Conservation (phyloP, 2,113 vertebrate genomes). For the Etheostoma cragini region DNA sequence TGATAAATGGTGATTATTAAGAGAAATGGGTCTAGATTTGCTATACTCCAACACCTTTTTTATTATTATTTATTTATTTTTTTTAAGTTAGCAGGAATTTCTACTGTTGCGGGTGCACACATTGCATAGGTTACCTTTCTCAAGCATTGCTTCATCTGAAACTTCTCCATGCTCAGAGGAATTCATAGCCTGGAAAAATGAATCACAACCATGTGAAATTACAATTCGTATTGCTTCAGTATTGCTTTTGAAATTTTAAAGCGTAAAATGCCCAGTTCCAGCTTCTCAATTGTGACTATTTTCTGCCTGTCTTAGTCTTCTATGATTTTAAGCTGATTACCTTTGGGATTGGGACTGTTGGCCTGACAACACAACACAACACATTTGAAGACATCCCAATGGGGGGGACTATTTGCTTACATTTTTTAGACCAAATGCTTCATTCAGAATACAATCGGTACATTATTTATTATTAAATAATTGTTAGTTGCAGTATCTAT, state of each 20-base stretch:
- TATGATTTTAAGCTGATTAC: background rate
- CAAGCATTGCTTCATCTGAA: constrained; percentile 77
- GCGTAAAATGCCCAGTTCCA: background rate
- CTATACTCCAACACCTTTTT: background rate
- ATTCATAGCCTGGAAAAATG: constrained; percentile 82
- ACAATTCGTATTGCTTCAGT: background rate
- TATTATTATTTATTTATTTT: background rate
- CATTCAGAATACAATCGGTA: background rate
- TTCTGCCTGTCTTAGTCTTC: background rate
- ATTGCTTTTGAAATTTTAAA: background rate
- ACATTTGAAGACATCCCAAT: background rate
- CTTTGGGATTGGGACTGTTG: background rate
- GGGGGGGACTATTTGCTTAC: background rate
- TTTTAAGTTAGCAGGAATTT: background rate
- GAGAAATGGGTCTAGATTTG: background rate
- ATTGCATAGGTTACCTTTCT: constrained; percentile 78
- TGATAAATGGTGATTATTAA: background rate
- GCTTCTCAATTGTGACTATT: background rate
- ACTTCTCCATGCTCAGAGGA: constrained; percentile 77
- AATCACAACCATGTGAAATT: constrained; percentile 19
- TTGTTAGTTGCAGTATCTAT: background rate
- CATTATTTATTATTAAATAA: no score
- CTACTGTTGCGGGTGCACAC: background rate
- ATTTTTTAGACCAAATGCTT: no score
- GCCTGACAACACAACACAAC: background rate